These are phyloP conservation scores for Stigmatopora argus DNA, from an alignment of 2,113 vertebrate genomes.

Conservation along the genomic window DNA sequence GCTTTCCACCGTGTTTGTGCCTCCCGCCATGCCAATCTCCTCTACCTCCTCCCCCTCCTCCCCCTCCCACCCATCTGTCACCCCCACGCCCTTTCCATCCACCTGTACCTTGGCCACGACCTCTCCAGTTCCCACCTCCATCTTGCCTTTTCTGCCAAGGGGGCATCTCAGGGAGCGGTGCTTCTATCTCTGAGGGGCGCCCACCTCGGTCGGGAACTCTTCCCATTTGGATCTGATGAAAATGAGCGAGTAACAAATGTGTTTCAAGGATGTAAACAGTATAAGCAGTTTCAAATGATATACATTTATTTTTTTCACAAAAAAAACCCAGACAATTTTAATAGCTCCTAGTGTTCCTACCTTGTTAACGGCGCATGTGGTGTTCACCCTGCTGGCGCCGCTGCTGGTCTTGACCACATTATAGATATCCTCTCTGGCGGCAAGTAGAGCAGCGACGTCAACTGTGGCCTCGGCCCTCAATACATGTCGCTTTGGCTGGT, in stretches of 20 bases:
- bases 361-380: conserved; percentile 86
- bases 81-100: conserved; percentile 45
- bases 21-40: conserved; percentile 44
- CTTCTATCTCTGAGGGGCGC: conserved; percentile 84
- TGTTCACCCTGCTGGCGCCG: conserved; percentile 80
- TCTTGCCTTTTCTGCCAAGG: conserved; percentile 90
- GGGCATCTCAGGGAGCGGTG: conserved; percentile 91
- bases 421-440: conserved; percentile 87
- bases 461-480: conserved; percentile 73
- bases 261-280: neutral
- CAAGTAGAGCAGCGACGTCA: conserved; percentile 79
- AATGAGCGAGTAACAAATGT: neutral
- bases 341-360: conserved; percentile 48
- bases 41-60: conserved; percentile 21
- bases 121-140: conserved; percentile 46
- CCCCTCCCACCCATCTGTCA: conserved; percentile 15
- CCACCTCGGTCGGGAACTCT: conserved; percentile 92
- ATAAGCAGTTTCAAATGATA: neutral
- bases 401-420: conserved; percentile 91
- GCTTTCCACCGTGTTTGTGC: conserved; percentile 62
- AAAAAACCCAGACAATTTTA: too few relatives aligned
- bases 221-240: conserved; percentile 86
- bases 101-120: conserved; percentile 21
- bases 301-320: neutral
- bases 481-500: conserved; percentile 85